A percentile compares a stretch with the other conserved stretches of the same genome.
Evolutionary conservation across 2,113 vertebrate genomes (phyloP).

Genomic region (Campylomormyrus tamandua): DNA sequence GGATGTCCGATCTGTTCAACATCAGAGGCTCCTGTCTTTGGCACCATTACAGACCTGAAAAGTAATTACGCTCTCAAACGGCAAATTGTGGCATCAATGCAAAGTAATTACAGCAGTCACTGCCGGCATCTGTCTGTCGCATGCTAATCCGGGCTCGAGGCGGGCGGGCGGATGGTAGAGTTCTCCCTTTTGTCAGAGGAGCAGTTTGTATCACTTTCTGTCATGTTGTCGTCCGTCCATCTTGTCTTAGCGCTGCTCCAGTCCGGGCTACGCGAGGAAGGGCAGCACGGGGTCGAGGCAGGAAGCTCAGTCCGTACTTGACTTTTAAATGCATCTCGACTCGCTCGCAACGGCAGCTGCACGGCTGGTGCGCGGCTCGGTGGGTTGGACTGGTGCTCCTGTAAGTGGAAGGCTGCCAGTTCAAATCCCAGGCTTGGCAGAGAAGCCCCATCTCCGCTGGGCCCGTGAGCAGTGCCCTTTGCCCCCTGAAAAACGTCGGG

Average conservation of each 20-base stretch:
- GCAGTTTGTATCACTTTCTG: not conserved
- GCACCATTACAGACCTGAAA: not conserved
- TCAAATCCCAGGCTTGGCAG: not conserved
- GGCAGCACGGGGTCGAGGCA: not conserved
- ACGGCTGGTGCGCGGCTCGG: not conserved
- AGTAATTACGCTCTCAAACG: conserved; percentile 7
- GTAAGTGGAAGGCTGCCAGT: not conserved
- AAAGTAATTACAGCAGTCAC: conserved; percentile 3
- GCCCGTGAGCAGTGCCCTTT: not conserved
- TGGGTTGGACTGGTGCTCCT: not conserved
- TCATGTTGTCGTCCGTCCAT: not conserved
- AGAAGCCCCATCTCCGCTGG: not conserved
- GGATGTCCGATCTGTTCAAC: conserved; percentile 15
- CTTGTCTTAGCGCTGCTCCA: not conserved
- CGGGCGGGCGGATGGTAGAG: not conserved
- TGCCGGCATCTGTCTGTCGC: not conserved
- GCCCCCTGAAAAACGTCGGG: not conserved
- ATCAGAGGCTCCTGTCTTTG: conserved; percentile 1
- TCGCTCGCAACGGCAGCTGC: not conserved
- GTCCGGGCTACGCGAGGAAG: not conserved
- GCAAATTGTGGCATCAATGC: conserved; percentile 10
- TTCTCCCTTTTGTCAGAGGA: not conserved
- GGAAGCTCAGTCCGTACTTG: not conserved
- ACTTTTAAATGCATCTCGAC: not conserved
- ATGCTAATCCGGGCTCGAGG: not conserved